phyloP scores from a whole-genome alignment of 2,888 invertebrate species.

The Thymelicus acteon region DNA sequence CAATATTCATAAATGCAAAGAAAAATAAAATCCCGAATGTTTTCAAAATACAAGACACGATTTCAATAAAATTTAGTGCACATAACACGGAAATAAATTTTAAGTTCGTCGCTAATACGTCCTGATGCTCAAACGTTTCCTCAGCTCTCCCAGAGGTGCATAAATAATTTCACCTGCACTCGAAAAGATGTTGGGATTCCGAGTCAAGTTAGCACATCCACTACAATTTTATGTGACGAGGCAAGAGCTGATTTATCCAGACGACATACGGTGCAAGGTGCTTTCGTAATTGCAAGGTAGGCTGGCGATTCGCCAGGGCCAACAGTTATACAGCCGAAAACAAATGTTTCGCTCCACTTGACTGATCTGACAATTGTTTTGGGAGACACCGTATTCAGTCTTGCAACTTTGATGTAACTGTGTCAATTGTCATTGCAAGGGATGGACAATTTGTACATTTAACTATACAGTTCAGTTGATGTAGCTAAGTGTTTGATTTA shows the following conservation, averaged over 20 bases:
- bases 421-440: constrained; percentile 25
- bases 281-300: constrained; percentile 54
- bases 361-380: constrained; percentile 51
- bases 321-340: constrained; percentile 54
- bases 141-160: constrained; percentile 34
- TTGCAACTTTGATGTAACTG: constrained; percentile 36
- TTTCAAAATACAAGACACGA: constrained; percentile 11
- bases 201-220: constrained; percentile 36
- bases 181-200: constrained; percentile 32
- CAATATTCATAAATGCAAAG: not conserved
- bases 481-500: not conserved
- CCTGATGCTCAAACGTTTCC: constrained; percentile 32
- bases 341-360: constrained; percentile 50
- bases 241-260: constrained; percentile 38
- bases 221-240: constrained; percentile 38
- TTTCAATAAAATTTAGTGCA: constrained; percentile 18
- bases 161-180: constrained; percentile 37
- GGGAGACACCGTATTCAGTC: constrained; percentile 46
- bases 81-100: constrained; percentile 34
- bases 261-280: constrained; percentile 44
- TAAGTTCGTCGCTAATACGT: constrained; percentile 31
- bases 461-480: not conserved
- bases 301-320: constrained; percentile 55
- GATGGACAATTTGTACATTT: constrained; percentile 16
- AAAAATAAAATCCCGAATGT: constrained; percentile 11